Evolutionary conservation across 2,888 invertebrate species (phyloP).

Genomic region (Luperina nickerlii): DNA sequence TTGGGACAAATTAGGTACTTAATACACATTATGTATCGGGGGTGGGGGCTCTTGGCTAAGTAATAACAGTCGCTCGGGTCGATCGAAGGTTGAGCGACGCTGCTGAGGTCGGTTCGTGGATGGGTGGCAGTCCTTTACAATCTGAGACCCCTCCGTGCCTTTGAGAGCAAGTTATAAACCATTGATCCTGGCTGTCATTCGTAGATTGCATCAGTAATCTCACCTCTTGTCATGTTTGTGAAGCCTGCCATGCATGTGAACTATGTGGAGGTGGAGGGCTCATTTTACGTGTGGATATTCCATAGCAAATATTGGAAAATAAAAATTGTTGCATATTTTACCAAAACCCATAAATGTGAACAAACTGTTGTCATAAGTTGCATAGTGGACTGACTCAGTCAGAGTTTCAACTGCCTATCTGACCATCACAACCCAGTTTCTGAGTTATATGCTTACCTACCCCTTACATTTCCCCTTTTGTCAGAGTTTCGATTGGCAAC

Average conservation of each 20-base stretch:
- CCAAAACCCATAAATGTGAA: not conserved
- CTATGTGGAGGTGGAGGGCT: no score
- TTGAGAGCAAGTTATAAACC: not conserved
- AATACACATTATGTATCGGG: no score
- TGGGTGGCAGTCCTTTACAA: not conserved
- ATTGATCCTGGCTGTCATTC: not conserved
- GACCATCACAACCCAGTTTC: not conserved
- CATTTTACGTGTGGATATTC: not conserved
- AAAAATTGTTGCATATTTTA: not conserved
- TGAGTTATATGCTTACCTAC: not conserved
- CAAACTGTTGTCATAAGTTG: not conserved
- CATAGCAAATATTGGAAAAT: not conserved
- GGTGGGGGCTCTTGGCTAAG: not conserved
- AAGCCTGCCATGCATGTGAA: not conserved
- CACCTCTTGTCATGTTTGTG: not conserved
- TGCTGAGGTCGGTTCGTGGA: not conserved
- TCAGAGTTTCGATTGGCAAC: not conserved
- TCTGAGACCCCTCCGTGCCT: not conserved
- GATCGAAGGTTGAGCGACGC: not conserved
- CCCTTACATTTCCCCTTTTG: not conserved
- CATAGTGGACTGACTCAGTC: not conserved
- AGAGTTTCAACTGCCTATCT: not conserved
- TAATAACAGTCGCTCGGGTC: not conserved
- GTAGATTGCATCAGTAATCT: not conserved
- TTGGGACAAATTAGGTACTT: not conserved